These are phyloP conservation scores for Psilopsiagon aurifrons DNA, from an alignment of 2,113 vertebrate genomes.

Conservation along the genomic window DNA sequence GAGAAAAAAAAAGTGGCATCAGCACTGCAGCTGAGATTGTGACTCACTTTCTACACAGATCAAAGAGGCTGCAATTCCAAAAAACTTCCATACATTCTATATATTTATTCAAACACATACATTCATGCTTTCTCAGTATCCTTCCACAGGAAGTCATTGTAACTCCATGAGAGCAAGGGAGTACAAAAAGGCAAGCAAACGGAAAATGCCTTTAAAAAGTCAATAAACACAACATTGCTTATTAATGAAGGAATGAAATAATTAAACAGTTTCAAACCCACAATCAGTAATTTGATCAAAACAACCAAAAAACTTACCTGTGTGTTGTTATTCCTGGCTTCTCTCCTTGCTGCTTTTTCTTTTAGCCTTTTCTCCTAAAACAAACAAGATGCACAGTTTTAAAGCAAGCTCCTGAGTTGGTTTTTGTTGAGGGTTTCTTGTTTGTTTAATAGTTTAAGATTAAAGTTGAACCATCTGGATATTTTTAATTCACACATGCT, in stretches of 20 bases:
- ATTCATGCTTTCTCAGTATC: neutral
- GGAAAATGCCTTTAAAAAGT: neutral
- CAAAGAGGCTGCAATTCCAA: neutral
- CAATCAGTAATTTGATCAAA: neutral
- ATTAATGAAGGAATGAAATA: neutral
- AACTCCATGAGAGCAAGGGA: neutral
- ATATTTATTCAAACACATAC: neutral
- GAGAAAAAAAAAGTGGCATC: neutral
- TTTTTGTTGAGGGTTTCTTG: neutral
- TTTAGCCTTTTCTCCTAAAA: constrained; percentile 84
- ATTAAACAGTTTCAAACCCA: neutral
- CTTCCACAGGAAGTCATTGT: neutral
- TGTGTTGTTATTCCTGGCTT: constrained; percentile 71
- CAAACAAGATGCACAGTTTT: constrained; percentile 33
- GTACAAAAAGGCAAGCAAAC: neutral
- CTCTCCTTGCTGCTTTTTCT: constrained; percentile 83
- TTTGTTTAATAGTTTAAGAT: neutral
- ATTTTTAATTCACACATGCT: neutral
- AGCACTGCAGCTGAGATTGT: neutral
- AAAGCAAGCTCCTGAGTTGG: neutral
- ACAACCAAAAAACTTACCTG: constrained; percentile 74
- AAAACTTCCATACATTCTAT: neutral
- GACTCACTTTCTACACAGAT: neutral
- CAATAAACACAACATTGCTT: neutral
- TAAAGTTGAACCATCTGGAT: neutral